phyloP scores from a whole-genome alignment of 2,797 vertebrate genomes.

The Acanthopagrus latus region DNA sequence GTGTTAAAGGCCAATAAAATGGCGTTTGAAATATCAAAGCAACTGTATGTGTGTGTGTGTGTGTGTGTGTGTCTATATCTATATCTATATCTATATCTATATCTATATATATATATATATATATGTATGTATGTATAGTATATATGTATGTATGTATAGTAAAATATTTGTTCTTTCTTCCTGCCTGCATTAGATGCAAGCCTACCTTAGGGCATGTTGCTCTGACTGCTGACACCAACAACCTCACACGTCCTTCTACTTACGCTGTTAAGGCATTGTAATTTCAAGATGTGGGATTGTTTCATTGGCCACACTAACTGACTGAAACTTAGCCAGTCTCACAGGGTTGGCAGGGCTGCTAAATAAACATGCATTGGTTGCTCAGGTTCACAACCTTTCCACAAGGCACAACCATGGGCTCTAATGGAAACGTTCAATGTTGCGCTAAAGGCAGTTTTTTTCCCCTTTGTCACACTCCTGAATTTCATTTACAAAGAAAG shows the following conservation, averaged over 20 bases:
- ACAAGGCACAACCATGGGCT: slow-evolving; percentile 68
- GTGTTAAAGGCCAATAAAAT: not conserved
- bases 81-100: no score
- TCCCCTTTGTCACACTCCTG: slow-evolving; percentile 58
- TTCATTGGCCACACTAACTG: slow-evolving; percentile 58
- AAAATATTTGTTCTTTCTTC: slow-evolving; percentile 16
- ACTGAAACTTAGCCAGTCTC: slow-evolving; percentile 70
- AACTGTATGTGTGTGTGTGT: no score
- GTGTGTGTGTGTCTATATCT: no score
- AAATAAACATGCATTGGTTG: slow-evolving; percentile 84
- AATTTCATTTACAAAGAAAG: slow-evolving; percentile 72
- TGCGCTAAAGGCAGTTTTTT: slow-evolving; percentile 55
- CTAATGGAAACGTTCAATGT: slow-evolving; percentile 81
- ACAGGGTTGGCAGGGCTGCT: slow-evolving; percentile 71
- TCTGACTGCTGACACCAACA: slow-evolving; percentile 59
- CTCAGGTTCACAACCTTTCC: slow-evolving; percentile 79
- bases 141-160: not conserved
- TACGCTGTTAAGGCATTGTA: slow-evolving; percentile 63
- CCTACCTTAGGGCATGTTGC: slow-evolving; percentile 30
- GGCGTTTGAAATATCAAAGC: not conserved
- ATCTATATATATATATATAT: no score
- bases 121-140: no score
- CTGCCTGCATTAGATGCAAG: slow-evolving; percentile 14
- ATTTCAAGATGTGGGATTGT: slow-evolving; percentile 60
- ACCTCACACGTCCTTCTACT: slow-evolving; percentile 41